Percentiles rank a stretch among this genome's conserved stretches.
Conservation (phyloP, 2,113 vertebrate species). For the Tretioscincus oriximinensis region DNA sequence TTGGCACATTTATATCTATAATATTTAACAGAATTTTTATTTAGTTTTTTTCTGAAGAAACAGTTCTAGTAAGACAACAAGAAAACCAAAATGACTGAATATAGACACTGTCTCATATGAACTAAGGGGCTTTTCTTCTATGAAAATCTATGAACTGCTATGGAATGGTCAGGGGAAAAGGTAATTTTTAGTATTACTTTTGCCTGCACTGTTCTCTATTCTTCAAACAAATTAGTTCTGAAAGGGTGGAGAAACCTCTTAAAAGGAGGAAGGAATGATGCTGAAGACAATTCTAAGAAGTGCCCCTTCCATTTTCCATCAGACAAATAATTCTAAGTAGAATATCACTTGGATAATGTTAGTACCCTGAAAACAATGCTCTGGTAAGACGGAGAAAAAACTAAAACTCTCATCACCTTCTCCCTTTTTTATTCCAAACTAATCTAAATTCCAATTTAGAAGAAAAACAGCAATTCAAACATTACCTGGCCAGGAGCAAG, state of each 20-base stretch:
- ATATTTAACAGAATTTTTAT: neutral
- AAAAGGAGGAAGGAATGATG: neutral
- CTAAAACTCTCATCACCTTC: neutral
- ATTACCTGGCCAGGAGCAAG: constrained; percentile 92
- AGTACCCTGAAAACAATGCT: neutral
- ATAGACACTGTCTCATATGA: neutral
- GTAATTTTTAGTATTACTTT: neutral
- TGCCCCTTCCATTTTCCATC: neutral
- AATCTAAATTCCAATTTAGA: neutral
- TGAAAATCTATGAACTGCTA: neutral
- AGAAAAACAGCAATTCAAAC: rapidly evolving
- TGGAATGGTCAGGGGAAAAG: neutral
- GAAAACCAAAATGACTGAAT: neutral
- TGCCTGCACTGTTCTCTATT: neutral
- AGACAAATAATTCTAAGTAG: neutral
- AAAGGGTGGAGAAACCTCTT: neutral
- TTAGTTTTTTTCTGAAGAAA: neutral
- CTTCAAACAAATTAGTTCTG: neutral
- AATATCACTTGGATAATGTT: neutral
- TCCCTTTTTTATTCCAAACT: neutral
- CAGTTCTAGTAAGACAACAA: constrained; percentile 12
- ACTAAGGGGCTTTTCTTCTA: neutral
- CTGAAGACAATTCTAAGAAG: neutral
- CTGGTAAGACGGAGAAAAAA: neutral
- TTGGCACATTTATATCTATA: constrained; percentile 10